Conservation (phyloP, 2,797 vertebrate genomes). For the Poliocrania exsul region DNA sequence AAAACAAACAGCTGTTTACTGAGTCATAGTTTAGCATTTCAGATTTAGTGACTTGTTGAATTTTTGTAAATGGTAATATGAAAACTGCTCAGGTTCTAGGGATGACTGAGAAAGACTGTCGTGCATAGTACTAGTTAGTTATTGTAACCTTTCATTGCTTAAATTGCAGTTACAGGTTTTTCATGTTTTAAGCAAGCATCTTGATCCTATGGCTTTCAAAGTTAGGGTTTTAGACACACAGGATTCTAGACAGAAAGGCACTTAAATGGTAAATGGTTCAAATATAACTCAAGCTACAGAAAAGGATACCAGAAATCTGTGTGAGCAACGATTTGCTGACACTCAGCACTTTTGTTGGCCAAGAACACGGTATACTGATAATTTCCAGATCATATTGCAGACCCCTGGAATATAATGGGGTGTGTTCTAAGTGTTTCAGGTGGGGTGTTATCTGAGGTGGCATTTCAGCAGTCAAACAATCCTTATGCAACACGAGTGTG, state of each 20-base stretch:
- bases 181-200: slow-evolving; percentile 40
- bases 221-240: neutral
- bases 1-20: slow-evolving; percentile 34
- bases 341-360: slow-evolving; percentile 12
- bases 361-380: neutral
- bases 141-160: slow-evolving; percentile 53
- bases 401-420: neutral
- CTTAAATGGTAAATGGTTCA: slow-evolving; percentile 36
- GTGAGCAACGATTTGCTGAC: slow-evolving; percentile 7
- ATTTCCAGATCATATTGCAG: slow-evolving; percentile 10
- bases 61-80: slow-evolving; percentile 67
- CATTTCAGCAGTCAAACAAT: slow-evolving; percentile 19
- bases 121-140: slow-evolving; percentile 71
- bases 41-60: slow-evolving; percentile 44
- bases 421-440: neutral
- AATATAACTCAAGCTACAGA: slow-evolving; percentile 18
- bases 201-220: slow-evolving; percentile 52
- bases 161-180: slow-evolving; percentile 29
- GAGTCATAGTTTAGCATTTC: slow-evolving; percentile 64
- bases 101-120: slow-evolving; percentile 53
- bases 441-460: slow-evolving; percentile 2
- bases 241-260: slow-evolving; percentile 16
- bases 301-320: slow-evolving; percentile 25
- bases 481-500: neutral
- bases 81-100: slow-evolving; percentile 45